Percentiles rank a stretch among this genome's conserved stretches.
These are phyloP conservation scores for Ptilorrhoa leucosticta DNA, from an alignment of 2,113 vertebrate species.

Conservation along the genomic window DNA sequence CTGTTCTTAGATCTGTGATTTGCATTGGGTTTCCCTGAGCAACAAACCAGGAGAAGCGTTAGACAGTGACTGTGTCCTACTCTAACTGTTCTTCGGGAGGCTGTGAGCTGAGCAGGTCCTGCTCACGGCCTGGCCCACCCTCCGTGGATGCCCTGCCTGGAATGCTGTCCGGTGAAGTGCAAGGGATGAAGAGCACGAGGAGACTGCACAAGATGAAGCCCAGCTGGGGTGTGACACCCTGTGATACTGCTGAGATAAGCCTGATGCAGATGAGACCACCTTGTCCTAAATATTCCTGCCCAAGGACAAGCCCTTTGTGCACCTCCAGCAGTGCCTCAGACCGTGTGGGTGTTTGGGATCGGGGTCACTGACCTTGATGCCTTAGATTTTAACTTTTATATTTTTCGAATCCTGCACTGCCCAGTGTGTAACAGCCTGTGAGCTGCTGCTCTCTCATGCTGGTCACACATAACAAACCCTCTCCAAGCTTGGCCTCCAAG, in stretches of 20 bases:
- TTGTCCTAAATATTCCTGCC: not conserved
- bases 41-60: not conserved
- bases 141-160: not conserved
- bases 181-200: not conserved
- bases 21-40: not conserved
- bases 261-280: not conserved
- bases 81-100: not conserved
- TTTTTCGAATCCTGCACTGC: no score
- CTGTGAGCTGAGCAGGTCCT: not conserved
- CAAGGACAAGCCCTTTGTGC: not conserved
- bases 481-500: no score
- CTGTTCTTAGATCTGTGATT: not conserved
- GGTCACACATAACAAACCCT: no score
- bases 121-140: not conserved
- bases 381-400: no score
- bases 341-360: not conserved
- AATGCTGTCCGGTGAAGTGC: not conserved
- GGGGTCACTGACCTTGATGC: not conserved
- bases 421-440: no score
- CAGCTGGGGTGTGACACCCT: not conserved
- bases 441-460: no score
- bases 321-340: not conserved
- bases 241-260: not conserved
- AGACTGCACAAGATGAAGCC: not conserved
- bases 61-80: not conserved